Evolutionary conservation across 2,797 vertebrate genomes (phyloP), one percentile per base, ranked within the genome.

Genomic region (Rhabdomys pumilio): DNA sequence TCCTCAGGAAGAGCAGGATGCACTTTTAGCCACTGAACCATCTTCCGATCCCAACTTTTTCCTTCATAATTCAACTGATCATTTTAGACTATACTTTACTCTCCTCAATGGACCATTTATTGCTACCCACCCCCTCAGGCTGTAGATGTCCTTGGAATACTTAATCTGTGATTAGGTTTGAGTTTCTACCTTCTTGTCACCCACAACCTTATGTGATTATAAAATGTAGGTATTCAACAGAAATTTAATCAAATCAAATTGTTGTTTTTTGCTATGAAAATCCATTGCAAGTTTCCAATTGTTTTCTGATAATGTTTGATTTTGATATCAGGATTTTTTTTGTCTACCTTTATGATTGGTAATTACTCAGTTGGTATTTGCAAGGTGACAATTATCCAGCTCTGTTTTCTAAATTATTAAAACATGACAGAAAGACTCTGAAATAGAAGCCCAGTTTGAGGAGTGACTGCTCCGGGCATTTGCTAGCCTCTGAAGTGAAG

Each of bases 341-440:
- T 59, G 67, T 72, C n/a, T 47, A 94, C 26, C 65, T 92, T 88
- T 90, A 69, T 97, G 57, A 14, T 86, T 72, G 26, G 41, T 85
- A 86, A 92, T 95, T 94, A 88, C 83, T 87, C 73, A 81, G 63
- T 69, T 87, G 57, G 14, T 84, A 63, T 96, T 95, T 91, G 85
- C 69, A 61, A 73, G 75, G 0, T 84, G 69, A 83, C 59, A n/a
- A 50, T 24, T 73, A 50, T 19, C 24, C 15, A 67, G 63, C 82
- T 96, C 50, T 87, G 31, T 84, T 91, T 84, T 47, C 20, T 75
- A 2, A 84, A 53, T 47, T 96, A 73, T 94, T 91, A 73, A 73
- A 81, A 77, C 67, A 61, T 76, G 90, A n/a, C 11, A 12, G 6
- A 76, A 79, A 80, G 34, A 89, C 61, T 93, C 15, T 80, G 47